Percentiles rank a stretch among this genome's conserved stretches.
Conservation (phyloP, 2,113 vertebrate species). For the Castor canadensis region DNA sequence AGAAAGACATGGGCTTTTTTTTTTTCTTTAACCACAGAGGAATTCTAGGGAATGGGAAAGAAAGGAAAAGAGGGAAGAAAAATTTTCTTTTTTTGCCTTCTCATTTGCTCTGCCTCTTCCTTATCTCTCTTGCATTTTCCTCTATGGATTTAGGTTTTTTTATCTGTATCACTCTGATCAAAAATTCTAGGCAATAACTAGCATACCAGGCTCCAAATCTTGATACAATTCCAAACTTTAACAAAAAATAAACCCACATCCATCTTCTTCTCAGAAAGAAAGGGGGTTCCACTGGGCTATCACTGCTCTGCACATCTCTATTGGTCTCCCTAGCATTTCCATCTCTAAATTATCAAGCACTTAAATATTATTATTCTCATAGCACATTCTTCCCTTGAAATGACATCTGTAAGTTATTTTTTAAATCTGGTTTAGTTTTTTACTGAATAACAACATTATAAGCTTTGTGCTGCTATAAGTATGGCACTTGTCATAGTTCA, state of each 20-base stretch:
- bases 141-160: neutral
- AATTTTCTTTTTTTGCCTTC: neutral
- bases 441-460: neutral
- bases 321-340: neutral
- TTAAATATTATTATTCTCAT: neutral
- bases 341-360: neutral
- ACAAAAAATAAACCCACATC: neutral
- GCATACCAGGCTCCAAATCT: neutral
- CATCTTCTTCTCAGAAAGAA: neutral
- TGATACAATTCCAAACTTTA: neutral
- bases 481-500: slow-evolving; percentile 25
- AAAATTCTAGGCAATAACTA: neutral
- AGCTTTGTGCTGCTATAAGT: neutral
- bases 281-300: neutral
- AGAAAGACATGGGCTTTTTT: neutral
- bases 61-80: neutral
- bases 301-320: neutral
- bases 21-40: neutral
- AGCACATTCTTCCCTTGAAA: neutral
- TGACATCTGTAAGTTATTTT: slow-evolving; percentile 30
- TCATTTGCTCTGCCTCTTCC: neutral
- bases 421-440: slow-evolving; percentile 29
- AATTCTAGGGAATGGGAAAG: neutral
- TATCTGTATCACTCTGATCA: neutral
- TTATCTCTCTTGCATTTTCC: neutral